phyloP scores from a whole-genome alignment of 1,140 invertebrate species.

The Pseudomyrmex dendroicus region DNA sequence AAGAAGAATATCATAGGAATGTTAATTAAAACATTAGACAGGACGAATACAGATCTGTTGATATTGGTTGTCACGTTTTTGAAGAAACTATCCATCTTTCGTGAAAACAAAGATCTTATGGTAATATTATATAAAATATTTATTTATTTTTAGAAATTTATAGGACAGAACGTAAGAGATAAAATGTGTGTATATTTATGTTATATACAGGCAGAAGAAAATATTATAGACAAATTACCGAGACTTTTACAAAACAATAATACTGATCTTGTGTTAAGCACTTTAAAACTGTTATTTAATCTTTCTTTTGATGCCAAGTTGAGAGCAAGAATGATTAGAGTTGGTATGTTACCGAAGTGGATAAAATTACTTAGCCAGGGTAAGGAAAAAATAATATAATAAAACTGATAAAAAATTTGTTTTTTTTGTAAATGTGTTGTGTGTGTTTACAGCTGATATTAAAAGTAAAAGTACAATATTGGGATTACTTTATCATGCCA shows the following conservation, averaged over 20 bases:
- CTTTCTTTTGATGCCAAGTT: constrained; percentile 97
- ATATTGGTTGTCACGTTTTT: constrained; percentile 97
- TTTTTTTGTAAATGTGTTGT: constrained; percentile 14
- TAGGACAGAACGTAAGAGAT: background rate
- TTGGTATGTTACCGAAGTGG: constrained; percentile 95
- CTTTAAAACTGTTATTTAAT: constrained; percentile 96
- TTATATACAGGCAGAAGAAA: constrained; percentile 86
- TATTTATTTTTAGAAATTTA: background rate
- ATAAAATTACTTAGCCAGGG: constrained; percentile 91
- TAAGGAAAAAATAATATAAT: background rate
- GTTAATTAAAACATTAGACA: constrained; percentile 94
- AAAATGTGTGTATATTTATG: constrained; percentile 50
- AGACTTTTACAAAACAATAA: constrained; percentile 90
- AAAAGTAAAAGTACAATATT: constrained; percentile 93
- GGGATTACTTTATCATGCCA: constrained; percentile 97
- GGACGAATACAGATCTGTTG: constrained; percentile 93
- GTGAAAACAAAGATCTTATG: constrained; percentile 98
- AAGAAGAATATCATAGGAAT: constrained; percentile 96
- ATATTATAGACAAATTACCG: constrained; percentile 91
- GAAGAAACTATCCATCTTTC: constrained; percentile 97
- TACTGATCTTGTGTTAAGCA: constrained; percentile 94
- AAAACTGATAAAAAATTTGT: background rate
- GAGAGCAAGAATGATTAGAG: constrained; percentile 94
- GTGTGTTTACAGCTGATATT: constrained; percentile 89
- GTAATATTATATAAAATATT: constrained; percentile 80